Evolutionary conservation across 2,113 vertebrate species (phyloP).

Genomic region (Pseudolaguvia tuberculata): DNA sequence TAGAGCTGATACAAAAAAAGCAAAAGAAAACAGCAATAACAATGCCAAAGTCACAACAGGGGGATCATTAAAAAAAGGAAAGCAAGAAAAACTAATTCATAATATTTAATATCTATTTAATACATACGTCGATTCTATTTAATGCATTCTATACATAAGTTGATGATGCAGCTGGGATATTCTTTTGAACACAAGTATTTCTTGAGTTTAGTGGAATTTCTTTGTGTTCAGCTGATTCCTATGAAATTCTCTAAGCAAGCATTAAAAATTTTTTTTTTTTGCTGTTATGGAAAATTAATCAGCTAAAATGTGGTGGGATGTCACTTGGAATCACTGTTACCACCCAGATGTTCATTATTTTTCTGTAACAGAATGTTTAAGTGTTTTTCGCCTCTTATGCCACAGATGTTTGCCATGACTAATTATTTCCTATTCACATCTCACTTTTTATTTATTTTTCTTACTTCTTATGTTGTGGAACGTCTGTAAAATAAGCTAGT

Average conservation of each 20-base stretch:
- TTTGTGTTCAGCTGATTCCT: constrained; percentile 32
- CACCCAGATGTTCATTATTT: constrained; percentile 5
- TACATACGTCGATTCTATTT: constrained; percentile 47
- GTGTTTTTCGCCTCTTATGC: constrained; percentile 11
- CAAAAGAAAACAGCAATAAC: constrained; percentile 44
- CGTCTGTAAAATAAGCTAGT: background rate
- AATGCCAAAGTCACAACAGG: constrained; percentile 51
- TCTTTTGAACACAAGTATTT: constrained; percentile 40
- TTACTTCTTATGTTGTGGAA: background rate
- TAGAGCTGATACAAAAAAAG: constrained; percentile 82
- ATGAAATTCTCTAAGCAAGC: constrained; percentile 1
- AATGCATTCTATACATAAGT: constrained; percentile 62
- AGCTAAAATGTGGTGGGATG: background rate
- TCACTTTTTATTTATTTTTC: background rate
- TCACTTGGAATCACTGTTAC: too few relatives aligned
- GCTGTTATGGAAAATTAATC: background rate
- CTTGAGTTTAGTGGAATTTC: constrained; percentile 59
- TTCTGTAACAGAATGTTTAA: background rate
- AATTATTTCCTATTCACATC: background rate
- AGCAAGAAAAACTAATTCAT: constrained; percentile 46
- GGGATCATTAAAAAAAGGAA: constrained; percentile 51
- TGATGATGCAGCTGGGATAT: constrained; percentile 84
- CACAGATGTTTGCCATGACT: background rate
- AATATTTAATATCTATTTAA: constrained; percentile 59
- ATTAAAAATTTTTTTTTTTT: background rate